Evolutionary conservation across 2,797 vertebrate species (phyloP).

Genomic region (Oreochromis grahami): DNA sequence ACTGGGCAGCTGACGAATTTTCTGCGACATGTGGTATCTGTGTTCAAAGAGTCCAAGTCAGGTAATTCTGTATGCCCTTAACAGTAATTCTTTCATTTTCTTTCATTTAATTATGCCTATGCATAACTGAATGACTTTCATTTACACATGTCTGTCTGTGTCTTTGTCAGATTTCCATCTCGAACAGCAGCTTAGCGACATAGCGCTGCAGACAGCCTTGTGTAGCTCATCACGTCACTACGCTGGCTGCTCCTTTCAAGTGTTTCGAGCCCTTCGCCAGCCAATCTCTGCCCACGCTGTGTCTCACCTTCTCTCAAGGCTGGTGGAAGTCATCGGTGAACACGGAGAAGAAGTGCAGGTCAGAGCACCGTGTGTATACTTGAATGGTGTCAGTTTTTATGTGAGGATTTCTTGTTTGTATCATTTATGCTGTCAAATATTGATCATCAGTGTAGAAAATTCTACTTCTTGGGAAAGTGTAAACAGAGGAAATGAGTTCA

Average conservation of each 20-base stretch:
- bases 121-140: not conserved
- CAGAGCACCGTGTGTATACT: not conserved
- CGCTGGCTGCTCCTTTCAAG: constrained; percentile 93
- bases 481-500: not conserved
- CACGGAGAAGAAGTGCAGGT: constrained; percentile 84
- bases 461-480: not conserved
- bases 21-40: constrained; percentile 90
- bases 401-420: not conserved
- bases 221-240: constrained; percentile 96
- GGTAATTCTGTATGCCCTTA: constrained; percentile 68
- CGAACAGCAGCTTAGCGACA: constrained; percentile 92
- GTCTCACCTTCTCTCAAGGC: constrained; percentile 87
- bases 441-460: not conserved
- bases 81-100: not conserved
- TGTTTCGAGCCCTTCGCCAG: constrained; percentile 91
- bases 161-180: constrained; percentile 82
- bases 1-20: constrained; percentile 92
- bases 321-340: constrained; percentile 93
- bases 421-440: not conserved
- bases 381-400: not conserved
- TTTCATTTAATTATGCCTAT: not conserved
- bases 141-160: not conserved
- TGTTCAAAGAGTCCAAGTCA: constrained; percentile 96
- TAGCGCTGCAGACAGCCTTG: constrained; percentile 91
- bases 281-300: constrained; percentile 89